Evolutionary conservation across 2,797 vertebrate genomes (phyloP).

Genomic region (Dicrostonyx torquatus): DNA sequence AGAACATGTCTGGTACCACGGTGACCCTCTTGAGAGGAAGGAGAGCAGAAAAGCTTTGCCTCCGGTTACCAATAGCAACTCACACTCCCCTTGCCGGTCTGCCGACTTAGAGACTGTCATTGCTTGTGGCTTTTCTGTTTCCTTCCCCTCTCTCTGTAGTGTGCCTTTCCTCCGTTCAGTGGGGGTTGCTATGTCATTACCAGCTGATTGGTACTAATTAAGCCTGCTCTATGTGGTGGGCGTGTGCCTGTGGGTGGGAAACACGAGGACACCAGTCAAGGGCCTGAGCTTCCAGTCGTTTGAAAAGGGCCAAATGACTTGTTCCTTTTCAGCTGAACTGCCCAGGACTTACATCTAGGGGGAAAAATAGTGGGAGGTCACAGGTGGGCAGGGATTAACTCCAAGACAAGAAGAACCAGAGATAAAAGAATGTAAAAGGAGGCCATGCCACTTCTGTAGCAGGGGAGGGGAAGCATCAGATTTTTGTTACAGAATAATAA

Average conservation of each 20-base stretch:
- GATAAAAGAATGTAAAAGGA: neutral
- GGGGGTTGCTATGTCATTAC: neutral
- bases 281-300: neutral
- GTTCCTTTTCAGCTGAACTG: neutral
- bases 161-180: neutral
- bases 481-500: neutral
- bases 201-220: neutral
- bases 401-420: neutral
- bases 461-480: neutral
- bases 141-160: neutral
- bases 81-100: neutral
- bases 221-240: neutral
- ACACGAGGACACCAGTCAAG: neutral
- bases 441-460: neutral
- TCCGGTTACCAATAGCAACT: constrained; percentile 75
- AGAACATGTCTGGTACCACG: neutral
- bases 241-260: neutral
- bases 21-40: constrained; percentile 55
- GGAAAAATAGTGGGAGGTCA: neutral
- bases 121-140: neutral
- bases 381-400: neutral
- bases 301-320: neutral
- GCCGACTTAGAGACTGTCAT: neutral
- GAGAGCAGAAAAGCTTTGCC: constrained; percentile 1
- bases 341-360: neutral